A percentile compares a stretch with the other conserved stretches of the same genome.
phyloP scores from a whole-genome alignment of 2,888 invertebrate genomes.

The Coremacera marginata region DNA sequence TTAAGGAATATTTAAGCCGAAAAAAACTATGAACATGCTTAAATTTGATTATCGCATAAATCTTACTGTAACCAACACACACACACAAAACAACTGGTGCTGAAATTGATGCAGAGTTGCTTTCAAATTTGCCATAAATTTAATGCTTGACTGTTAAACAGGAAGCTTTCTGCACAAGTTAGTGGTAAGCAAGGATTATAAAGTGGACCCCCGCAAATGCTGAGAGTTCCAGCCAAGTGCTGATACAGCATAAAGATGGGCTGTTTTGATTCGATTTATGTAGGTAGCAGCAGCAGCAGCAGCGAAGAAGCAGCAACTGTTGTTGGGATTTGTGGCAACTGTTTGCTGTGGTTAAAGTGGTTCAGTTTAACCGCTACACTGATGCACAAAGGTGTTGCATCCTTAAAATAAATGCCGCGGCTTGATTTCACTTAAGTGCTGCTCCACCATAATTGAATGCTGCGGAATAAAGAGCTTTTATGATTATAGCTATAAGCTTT shows the following conservation, averaged over 20 bases:
- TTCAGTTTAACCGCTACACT: too few relatives aligned
- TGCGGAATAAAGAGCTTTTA: too few relatives aligned
- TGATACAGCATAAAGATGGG: neutral
- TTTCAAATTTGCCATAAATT: slow-evolving; percentile 2
- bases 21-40: neutral
- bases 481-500: too few relatives aligned
- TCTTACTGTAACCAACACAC: neutral
- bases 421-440: too few relatives aligned
- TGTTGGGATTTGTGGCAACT: too few relatives aligned
- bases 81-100: too few relatives aligned
- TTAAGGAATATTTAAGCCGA: too few relatives aligned
- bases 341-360: too few relatives aligned
- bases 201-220: neutral
- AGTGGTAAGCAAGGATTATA: neutral
- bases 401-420: too few relatives aligned
- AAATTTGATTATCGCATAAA: slow-evolving; percentile 3
- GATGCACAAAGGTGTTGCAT: too few relatives aligned
- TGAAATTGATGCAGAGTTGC: slow-evolving; percentile 11
- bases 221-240: neutral
- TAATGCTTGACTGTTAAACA: neutral
- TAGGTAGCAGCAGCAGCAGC: neutral
- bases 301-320: neutral
- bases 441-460: too few relatives aligned
- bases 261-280: neutral
- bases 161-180: neutral